Base-by-base conservation (phyloP, 2,888 invertebrate species). In the Parapristionchus giblindavisi region DNA sequence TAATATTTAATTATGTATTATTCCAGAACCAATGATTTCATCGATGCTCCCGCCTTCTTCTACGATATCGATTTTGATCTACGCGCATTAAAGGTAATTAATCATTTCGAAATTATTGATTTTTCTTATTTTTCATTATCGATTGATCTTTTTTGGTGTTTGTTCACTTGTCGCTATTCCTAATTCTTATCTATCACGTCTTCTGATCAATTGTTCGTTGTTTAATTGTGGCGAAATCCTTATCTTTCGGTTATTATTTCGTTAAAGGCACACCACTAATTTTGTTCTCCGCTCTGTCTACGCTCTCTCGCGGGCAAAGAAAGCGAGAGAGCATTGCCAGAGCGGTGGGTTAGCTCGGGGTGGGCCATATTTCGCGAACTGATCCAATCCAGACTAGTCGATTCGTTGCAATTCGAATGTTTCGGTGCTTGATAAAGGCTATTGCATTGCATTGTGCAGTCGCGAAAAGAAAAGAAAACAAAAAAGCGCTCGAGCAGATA, bases 51-150 rank as follows among this genome's bases (percentile, higher is more conserved):
- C 17, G 83, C 83, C 4, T 85, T 84, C 75, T 80, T 82, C 77
- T 85, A 85, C 76, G 85, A 85, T 70, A 78, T 85, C 61, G 81
- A 82, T 52, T 81, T 79, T 34, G 85, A 85, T 77, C 75, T 85
- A 6, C 80, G 81, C 56, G 81, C 80, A 6, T 74, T 84, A 54
- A 82, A 82, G 76, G 80, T 81, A 5, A 38, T 61, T 36, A 58
- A 40, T 36, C 32, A 38, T 6, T 38, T 27, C 58, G 14, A 24
- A 11, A 14, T 48, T 21, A 48, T 21, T 21, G 11, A 11, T 14
- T 11, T 14, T 21, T 48, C 21, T 11, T 21, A 17, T 21, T 48
- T 11, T 48, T 48, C 21, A 48, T 48, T 21, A 14, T 21, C 48
- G 48, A 48, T 48, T n/a, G n/a, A n/a, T n/a, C n/a, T n/a, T n/a